phyloP scores from a whole-genome alignment of 2,888 invertebrate genomes.

The Chloroclystis v-ata region DNA sequence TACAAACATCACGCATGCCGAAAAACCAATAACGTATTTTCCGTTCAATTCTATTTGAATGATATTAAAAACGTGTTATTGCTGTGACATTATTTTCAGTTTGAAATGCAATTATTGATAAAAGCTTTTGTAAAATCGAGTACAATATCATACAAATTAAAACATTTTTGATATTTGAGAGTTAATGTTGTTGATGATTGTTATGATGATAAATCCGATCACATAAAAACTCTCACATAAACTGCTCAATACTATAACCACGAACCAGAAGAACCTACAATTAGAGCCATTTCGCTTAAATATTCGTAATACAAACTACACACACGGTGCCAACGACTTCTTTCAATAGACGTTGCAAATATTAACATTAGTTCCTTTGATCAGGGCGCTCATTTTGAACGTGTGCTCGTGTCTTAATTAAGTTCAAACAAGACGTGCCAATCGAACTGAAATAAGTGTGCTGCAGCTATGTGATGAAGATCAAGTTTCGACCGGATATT shows the following conservation, averaged over 20 bases:
- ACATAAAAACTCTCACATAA: too few species aligned
- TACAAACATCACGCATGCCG: neutral
- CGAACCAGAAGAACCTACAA: neutral
- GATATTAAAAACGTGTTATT: neutral
- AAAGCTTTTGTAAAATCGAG: too few species aligned
- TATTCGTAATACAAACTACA: neutral
- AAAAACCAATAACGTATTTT: neutral
- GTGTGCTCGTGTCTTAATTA: conserved; percentile 72
- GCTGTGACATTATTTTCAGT: too few species aligned
- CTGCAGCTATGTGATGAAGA: conserved; percentile 7
- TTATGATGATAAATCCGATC: too few species aligned
- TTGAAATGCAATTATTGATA: too few species aligned
- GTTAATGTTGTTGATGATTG: too few species aligned
- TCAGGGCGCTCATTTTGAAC: conserved; percentile 66
- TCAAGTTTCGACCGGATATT: too few species aligned
- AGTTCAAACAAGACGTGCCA: conserved; percentile 71
- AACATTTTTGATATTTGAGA: too few species aligned
- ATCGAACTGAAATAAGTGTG: conserved; percentile 43
- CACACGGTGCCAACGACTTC: conserved; percentile 59
- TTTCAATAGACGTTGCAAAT: conserved; percentile 68
- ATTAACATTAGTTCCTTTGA: conserved; percentile 68
- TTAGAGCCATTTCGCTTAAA: neutral
- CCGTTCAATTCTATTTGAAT: neutral
- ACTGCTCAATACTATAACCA: too few species aligned
- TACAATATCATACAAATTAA: too few species aligned